Conservation (phyloP, 2,797 vertebrate genomes). For the Intellagama lesueurii region DNA sequence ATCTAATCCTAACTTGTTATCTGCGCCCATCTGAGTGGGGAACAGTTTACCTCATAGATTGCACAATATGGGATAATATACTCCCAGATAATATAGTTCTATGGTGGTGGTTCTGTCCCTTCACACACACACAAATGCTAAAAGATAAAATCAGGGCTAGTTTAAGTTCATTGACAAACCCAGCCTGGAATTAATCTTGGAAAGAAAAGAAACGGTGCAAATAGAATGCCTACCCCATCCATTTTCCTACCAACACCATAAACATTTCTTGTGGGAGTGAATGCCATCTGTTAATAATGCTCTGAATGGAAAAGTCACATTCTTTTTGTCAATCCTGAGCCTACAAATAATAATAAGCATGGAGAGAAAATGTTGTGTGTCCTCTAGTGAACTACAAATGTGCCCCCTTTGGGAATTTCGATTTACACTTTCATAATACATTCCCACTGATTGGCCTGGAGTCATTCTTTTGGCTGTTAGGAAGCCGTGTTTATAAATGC, state of each 20-base stretch:
- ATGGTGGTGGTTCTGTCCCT: background rate
- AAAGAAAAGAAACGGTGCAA: background rate
- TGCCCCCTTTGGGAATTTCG: background rate
- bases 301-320: background rate
- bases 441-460: background rate
- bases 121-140: background rate
- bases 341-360: constrained; percentile 4
- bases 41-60: background rate
- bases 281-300: background rate
- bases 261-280: background rate
- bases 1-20: too few relatives aligned
- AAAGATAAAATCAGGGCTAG: background rate
- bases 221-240: background rate
- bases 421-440: background rate
- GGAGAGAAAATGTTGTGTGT: background rate
- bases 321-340: background rate
- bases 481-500: background rate
- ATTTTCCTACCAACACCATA: background rate
- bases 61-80: background rate
- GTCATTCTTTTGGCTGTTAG: background rate
- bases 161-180: too few relatives aligned
- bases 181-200: background rate
- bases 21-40: background rate
- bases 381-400: background rate
- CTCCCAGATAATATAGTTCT: background rate